Evolutionary conservation across 2,113 vertebrate genomes (phyloP).

Genomic region (Neotoma lepida): DNA sequence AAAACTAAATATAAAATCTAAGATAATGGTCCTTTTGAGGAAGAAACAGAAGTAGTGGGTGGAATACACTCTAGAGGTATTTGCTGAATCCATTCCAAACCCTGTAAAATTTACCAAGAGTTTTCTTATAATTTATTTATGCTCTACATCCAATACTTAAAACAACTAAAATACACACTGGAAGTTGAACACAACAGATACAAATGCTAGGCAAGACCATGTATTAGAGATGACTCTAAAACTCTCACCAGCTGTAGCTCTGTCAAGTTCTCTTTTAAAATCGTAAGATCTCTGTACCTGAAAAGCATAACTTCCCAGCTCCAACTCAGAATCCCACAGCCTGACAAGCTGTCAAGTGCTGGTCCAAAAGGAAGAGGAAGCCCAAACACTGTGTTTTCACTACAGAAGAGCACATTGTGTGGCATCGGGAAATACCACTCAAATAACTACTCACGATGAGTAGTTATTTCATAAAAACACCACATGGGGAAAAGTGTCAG

Average conservation of each 20-base stretch:
- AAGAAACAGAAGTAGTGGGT: background rate
- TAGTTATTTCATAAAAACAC: constrained; percentile 79
- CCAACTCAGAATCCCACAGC: background rate
- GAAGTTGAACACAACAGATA: background rate
- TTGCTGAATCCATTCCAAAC: background rate
- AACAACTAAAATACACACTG: background rate
- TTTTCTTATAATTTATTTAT: background rate
- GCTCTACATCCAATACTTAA: background rate
- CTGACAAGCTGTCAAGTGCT: background rate
- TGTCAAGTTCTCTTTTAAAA: constrained; percentile 77
- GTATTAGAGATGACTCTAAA: constrained; percentile 45
- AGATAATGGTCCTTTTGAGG: background rate
- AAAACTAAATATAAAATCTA: constrained; percentile 33
- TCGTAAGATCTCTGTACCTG: constrained; percentile 64
- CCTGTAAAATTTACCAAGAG: background rate
- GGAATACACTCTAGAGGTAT: background rate
- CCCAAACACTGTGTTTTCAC: background rate
- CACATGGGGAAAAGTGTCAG: constrained; percentile 75
- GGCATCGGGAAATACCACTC: no score
- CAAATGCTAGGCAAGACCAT: background rate
- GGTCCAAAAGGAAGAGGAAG: background rate
- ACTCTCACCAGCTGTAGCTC: constrained; percentile 45
- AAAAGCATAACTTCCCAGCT: constrained; percentile 47
- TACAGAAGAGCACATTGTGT: background rate
- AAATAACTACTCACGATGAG: constrained; percentile 73